Percentiles rank a stretch among this genome's conserved stretches.
Evolutionary conservation across 2,797 vertebrate species (phyloP).

Genomic region (Ara ararauna): DNA sequence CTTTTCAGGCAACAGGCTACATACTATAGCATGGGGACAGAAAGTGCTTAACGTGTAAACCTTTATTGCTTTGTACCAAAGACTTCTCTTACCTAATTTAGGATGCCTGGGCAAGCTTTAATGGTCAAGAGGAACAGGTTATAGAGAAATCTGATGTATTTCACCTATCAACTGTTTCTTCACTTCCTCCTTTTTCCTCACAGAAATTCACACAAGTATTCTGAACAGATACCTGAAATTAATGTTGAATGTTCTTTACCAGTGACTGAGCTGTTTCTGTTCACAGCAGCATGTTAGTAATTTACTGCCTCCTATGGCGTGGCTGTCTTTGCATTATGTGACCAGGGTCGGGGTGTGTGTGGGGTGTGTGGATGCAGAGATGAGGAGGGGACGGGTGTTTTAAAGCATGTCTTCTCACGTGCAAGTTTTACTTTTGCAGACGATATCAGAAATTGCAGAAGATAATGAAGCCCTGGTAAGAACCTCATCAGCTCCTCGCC

Average conservation of each 20-base stretch:
- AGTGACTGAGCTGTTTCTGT: not conserved
- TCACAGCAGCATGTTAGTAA: not conserved
- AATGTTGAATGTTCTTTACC: not conserved
- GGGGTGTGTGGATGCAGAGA: not conserved
- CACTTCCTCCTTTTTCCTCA: not conserved
- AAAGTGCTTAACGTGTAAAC: not conserved
- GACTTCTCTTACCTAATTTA: not conserved
- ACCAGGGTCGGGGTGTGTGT: too few relatives aligned
- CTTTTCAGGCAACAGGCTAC: not conserved
- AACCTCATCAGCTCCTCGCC: slow-evolving; percentile 76
- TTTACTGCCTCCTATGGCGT: not conserved
- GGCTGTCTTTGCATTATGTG: not conserved
- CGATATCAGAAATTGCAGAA: slow-evolving; percentile 99
- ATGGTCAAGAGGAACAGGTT: not conserved
- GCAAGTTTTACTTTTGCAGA: slow-evolving; percentile 94
- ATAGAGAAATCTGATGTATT: not conserved
- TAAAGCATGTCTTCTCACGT: slow-evolving; percentile 69
- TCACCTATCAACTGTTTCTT: not conserved
- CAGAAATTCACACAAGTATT: not conserved
- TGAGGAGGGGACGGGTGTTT: slow-evolving; percentile 29
- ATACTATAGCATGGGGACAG: accelerated
- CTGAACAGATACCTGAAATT: not conserved
- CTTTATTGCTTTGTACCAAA: not conserved
- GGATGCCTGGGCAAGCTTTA: not conserved
- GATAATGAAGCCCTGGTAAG: slow-evolving; percentile 99